Conservation (phyloP, 2,797 vertebrate species). For the Sphenodon punctatus region DNA sequence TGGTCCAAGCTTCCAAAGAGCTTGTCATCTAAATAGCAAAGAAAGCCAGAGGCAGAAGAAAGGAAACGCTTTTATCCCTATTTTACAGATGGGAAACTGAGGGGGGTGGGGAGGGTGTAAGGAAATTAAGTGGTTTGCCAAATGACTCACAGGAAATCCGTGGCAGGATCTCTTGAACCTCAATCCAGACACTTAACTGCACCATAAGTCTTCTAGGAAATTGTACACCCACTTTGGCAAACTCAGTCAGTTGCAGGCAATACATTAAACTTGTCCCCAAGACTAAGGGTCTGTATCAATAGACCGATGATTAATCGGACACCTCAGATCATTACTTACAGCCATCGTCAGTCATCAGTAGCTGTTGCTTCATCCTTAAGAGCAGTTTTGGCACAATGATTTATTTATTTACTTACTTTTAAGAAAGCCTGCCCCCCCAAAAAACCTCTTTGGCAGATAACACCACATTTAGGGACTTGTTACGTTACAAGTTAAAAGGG, state of each 20-base stretch:
- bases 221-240: conserved; percentile 17
- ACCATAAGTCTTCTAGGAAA: conserved; percentile 35
- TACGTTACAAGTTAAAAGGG: conserved; percentile 72
- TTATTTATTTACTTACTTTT: conserved; percentile 62
- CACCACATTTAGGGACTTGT: conserved; percentile 68
- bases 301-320: conserved; percentile 55
- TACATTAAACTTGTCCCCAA: conserved; percentile 40
- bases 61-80: not conserved
- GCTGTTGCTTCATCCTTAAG: conserved; percentile 62
- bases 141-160: not conserved
- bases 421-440: conserved; percentile 57
- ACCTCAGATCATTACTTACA: conserved; percentile 59
- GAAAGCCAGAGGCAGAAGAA: not conserved
- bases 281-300: conserved; percentile 47
- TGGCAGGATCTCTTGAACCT: conserved; percentile 30
- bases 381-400: conserved; percentile 51
- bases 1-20: not conserved
- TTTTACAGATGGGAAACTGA: not conserved
- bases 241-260: not conserved
- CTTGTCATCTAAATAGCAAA: not conserved
- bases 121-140: not conserved
- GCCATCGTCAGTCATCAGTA: conserved; percentile 56
- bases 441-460: conserved; percentile 60
- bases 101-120: too few relatives aligned
- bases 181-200: conserved; percentile 29